Conservation (phyloP, 2,113 vertebrate species). For the Hydrolagus affinis region DNA sequence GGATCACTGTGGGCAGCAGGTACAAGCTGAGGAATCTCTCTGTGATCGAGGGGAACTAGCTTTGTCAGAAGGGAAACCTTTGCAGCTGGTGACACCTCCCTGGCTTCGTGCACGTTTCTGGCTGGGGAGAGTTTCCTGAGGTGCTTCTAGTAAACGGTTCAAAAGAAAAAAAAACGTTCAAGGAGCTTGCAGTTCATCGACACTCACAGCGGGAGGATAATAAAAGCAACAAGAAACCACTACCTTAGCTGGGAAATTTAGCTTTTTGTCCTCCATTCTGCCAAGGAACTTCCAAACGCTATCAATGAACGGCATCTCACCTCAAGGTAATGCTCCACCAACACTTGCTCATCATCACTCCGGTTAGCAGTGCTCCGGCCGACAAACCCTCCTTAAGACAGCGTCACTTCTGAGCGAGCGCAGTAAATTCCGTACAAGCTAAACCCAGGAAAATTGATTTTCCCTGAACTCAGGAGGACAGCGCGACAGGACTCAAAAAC, state of each 20-base stretch:
- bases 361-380: too few species aligned
- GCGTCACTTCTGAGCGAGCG: too few species aligned
- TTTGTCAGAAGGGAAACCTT: neutral
- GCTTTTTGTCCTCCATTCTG: slow-evolving; percentile 43
- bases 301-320: slow-evolving; percentile 32
- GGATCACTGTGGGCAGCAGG: neutral
- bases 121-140: neutral
- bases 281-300: slow-evolving; percentile 50
- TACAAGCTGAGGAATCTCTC: neutral
- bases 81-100: neutral
- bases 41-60: neutral
- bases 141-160: slow-evolving; percentile 50
- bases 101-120: neutral
- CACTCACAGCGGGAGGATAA: neutral
- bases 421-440: too few species aligned
- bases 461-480: too few species aligned
- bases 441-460: too few species aligned
- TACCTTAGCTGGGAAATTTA: slow-evolving; percentile 53
- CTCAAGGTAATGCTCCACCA: neutral
- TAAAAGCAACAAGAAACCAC: neutral
- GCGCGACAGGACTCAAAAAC: too few species aligned
- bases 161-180: slow-evolving; percentile 7
- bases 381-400: too few species aligned
- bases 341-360: too few species aligned
- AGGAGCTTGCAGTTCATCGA: neutral